Evolutionary conservation across 1,140 invertebrate genomes (phyloP).

Genomic region (Rhyacophila brunnea): DNA sequence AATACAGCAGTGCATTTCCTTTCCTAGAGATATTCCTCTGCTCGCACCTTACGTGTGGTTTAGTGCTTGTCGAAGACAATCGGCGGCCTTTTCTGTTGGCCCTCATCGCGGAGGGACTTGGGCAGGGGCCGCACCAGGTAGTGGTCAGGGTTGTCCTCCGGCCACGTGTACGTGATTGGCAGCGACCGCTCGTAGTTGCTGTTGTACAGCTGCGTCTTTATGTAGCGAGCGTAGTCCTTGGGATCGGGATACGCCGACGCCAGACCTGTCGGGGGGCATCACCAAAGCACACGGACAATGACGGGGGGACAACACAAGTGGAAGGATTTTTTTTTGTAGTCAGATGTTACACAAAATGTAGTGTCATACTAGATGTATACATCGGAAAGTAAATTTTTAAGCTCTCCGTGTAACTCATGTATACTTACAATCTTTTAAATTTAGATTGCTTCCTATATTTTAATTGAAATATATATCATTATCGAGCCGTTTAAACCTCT

Average conservation of each 20-base stretch:
- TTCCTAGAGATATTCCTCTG: neutral
- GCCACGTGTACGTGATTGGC: conserved; percentile 71
- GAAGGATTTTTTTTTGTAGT: no score
- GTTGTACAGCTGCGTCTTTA: conserved; percentile 71
- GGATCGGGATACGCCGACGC: conserved; percentile 81
- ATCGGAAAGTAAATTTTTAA: neutral
- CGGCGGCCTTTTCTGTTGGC: conserved; percentile 22
- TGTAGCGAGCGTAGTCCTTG: conserved; percentile 66
- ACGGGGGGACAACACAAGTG: conserved; percentile 7
- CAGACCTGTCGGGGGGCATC: conserved; percentile 53
- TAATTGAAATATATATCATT: no score
- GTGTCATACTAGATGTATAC: neutral
- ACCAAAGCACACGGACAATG: neutral
- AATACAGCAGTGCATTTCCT: neutral
- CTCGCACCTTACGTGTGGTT: conserved; percentile 19
- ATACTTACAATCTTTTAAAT: no score
- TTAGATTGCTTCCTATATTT: no score
- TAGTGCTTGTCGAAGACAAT: conserved; percentile 33
- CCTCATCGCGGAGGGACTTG: conserved; percentile 25
- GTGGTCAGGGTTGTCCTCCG: conserved; percentile 34
- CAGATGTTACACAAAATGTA: no score
- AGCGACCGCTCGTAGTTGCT: conserved; percentile 72
- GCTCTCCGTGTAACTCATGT: neutral
- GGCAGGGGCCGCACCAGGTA: conserved; percentile 27
- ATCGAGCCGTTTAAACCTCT: no score